Conservation (phyloP, 2,113 vertebrate genomes). For the Melanotaenia duboulayi region DNA sequence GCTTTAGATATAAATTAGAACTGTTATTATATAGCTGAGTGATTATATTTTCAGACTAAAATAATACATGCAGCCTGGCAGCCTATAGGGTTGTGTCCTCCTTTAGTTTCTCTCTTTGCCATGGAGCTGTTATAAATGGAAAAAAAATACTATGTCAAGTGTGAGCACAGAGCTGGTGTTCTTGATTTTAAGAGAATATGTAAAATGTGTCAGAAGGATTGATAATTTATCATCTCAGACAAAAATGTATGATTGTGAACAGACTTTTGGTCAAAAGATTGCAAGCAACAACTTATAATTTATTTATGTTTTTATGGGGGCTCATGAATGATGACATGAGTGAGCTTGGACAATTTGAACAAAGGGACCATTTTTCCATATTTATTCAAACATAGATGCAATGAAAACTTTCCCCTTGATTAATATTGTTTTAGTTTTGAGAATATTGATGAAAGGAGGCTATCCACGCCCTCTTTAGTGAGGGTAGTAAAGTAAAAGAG, state of each 20-base stretch:
- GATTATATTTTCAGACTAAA: slow-evolving; percentile 24
- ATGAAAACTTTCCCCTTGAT: slow-evolving; percentile 36
- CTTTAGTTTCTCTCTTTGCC: slow-evolving; percentile 2
- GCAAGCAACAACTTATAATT: too few relatives aligned
- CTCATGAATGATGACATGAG: slow-evolving; percentile 18
- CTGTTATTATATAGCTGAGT: slow-evolving; percentile 17
- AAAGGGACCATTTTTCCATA: slow-evolving; percentile 47
- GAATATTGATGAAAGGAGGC: slow-evolving; percentile 54
- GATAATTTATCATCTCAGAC: background rate
- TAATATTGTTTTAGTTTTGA: slow-evolving; percentile 44
- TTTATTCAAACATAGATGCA: slow-evolving; percentile 22
- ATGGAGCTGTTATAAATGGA: slow-evolving; percentile 28
- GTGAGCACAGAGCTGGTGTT: slow-evolving; percentile 4
- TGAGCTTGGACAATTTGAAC: slow-evolving; percentile 19
- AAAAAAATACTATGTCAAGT: slow-evolving; percentile 7
- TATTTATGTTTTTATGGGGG: background rate
- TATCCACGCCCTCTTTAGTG: slow-evolving; percentile 44
- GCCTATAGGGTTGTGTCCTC: slow-evolving; percentile 11
- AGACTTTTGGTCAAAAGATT: background rate
- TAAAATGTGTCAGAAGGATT: background rate
- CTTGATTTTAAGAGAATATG: background rate
- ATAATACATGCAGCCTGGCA: slow-evolving; percentile 22
- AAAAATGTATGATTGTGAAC: background rate
- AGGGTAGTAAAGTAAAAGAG: slow-evolving; percentile 50
- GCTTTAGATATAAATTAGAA: slow-evolving; percentile 21